Base-by-base conservation (phyloP, 2,888 invertebrate genomes). In the Drosophila paucipuncta region DNA sequence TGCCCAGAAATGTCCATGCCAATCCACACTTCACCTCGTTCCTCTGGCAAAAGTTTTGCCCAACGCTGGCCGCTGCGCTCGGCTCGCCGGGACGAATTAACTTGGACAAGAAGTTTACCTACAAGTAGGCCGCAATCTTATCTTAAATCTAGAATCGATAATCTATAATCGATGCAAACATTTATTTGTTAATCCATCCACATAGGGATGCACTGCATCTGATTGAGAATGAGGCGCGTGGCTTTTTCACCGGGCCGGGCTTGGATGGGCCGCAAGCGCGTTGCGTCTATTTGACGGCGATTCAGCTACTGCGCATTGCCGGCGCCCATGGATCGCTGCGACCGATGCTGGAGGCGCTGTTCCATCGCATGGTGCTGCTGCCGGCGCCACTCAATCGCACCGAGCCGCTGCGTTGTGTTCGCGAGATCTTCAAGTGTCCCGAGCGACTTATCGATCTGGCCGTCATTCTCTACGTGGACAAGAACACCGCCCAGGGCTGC, bases 41-140 rank as follows among this genome's bases (percentile, higher is more conserved):
- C 90, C 94, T 97, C 13, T 97, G 98, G 98, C 98, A 98, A 92
- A 96, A 97, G 89, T 97, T 98, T 90, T 98, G 98, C 89, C 98
- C 98, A 0, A 96, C 97, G 1, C 94, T 98, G 77, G 96, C 98
- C 66, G 96, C 97, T 0, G 96, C 98, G 69, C 94, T 98, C 4
- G 98, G 98, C 0, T 97, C 98, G 11, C 98, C 98, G 0, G 95
- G 97, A 61, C 83, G 94, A 61, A 91, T 94, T 4, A 94, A 93
- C 78, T 96, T 97, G 73, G 97, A 97, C 86, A 96, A 96, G 91
- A 96, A 96, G 87, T 96, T 96, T 72, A 95, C 96, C 58, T 96
- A 96, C 59, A 95, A 96, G 94, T 95, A 94, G 93, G 92, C 0
- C 4, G 31, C 10, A 33, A 1, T 43, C 11, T 30, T 4, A 28